Evolutionary conservation across 2,888 invertebrate species (phyloP).

Genomic region (Meteorus colon): DNA sequence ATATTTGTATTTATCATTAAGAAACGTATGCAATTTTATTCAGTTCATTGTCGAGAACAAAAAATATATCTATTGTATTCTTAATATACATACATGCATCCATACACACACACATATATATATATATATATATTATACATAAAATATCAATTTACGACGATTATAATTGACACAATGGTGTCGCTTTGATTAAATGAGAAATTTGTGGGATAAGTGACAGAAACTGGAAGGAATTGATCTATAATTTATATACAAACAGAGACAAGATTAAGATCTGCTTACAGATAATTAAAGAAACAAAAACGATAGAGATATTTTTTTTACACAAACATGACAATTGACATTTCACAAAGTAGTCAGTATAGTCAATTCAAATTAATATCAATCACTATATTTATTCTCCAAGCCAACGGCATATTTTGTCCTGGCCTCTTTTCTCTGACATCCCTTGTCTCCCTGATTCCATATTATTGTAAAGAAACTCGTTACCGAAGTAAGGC

Average conservation of each 20-base stretch:
- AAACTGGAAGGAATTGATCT: not conserved
- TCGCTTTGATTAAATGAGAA: not conserved
- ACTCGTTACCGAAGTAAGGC: constrained; percentile 7
- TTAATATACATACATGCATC: constrained; percentile 49
- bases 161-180: not conserved
- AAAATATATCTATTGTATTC: not conserved
- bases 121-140: not conserved
- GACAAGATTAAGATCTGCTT: not conserved
- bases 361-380: not conserved
- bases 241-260: not conserved
- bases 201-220: too few species aligned
- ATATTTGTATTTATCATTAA: not conserved
- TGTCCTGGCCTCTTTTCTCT: not conserved
- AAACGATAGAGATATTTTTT: not conserved
- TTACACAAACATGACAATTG: not conserved
- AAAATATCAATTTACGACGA: not conserved
- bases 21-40: not conserved
- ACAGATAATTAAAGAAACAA: not conserved
- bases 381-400: not conserved
- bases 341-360: not conserved
- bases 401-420: not conserved
- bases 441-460: not conserved
- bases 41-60: not conserved
- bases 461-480: not conserved
- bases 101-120: not conserved